These are phyloP conservation scores for Caenorhabditis wallacei DNA, from an alignment of 2,888 invertebrate species.

Conservation along the genomic window DNA sequence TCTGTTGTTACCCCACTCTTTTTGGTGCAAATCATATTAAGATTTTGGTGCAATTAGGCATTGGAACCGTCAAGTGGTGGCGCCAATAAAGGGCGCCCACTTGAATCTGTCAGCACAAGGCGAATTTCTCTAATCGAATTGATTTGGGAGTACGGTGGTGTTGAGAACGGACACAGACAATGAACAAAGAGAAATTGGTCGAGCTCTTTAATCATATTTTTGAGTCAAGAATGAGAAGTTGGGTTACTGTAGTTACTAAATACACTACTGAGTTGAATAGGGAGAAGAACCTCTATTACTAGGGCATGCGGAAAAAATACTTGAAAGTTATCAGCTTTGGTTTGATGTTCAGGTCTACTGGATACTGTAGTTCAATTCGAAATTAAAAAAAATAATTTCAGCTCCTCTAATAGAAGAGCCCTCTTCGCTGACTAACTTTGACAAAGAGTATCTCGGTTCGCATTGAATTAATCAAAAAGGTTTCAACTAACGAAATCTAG, in stretches of 20 bases:
- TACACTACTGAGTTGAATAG: too few species aligned
- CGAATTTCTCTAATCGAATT: conserved; percentile 2
- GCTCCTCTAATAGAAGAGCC: too few species aligned
- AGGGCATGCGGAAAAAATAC: background rate
- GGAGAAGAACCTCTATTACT: background rate
- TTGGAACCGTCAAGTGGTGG: conserved; percentile 45
- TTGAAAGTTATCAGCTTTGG: too few species aligned
- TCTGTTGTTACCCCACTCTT: background rate
- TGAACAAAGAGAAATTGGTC: conserved; percentile 26
- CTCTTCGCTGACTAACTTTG: too few species aligned
- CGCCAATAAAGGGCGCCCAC: conserved; percentile 57
- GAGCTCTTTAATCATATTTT: background rate
- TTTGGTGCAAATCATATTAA: conserved; percentile 31
- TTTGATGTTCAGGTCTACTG: too few species aligned
- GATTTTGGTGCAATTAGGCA: conserved; percentile 34
- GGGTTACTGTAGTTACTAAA: conserved; percentile 4
- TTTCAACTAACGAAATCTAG: too few species aligned
- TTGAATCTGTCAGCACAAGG: background rate
- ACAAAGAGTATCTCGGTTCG: too few species aligned
- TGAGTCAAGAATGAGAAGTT: conserved; percentile 6
- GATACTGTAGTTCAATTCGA: too few species aligned
- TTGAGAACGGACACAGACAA: conserved; percentile 19
- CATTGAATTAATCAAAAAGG: too few species aligned
- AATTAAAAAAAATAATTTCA: too few species aligned
- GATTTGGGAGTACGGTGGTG: conserved; percentile 35